Evolutionary conservation across 2,888 invertebrate species (phyloP).

Genomic region (Ganaspis brasiliensis): DNA sequence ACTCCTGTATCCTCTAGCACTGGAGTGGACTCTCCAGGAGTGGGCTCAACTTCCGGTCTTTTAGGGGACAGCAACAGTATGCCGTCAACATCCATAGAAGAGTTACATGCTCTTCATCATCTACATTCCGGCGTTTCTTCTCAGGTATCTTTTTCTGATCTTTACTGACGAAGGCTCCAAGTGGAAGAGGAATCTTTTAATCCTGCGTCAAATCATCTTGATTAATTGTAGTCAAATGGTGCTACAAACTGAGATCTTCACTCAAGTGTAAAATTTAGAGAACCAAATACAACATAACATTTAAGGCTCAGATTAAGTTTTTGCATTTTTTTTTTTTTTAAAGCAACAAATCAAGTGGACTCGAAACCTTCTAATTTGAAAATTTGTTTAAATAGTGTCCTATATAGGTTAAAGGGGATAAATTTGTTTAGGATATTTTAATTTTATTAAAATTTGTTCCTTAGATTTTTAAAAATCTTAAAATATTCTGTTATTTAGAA

Average conservation of each 20-base stretch:
- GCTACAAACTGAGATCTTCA: constrained; percentile 12
- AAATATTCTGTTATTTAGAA: too few relatives aligned
- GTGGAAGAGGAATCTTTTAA: constrained; percentile 66
- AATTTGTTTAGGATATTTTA: too few relatives aligned
- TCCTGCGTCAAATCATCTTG: constrained; percentile 38
- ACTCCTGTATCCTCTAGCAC: constrained; percentile 78
- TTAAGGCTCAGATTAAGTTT: background rate
- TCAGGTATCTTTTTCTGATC: constrained; percentile 80
- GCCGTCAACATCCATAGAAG: constrained; percentile 82
- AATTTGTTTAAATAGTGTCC: too few relatives aligned
- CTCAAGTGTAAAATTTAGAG: background rate
- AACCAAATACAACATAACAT: background rate
- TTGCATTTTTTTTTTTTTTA: background rate
- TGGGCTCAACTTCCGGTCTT: constrained; percentile 78
- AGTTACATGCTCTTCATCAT: constrained; percentile 82
- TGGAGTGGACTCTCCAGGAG: constrained; percentile 76
- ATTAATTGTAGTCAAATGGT: constrained; percentile 13
- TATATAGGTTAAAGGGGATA: too few relatives aligned
- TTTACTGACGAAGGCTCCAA: constrained; percentile 78
- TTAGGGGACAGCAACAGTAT: constrained; percentile 81
- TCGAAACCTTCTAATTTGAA: too few relatives aligned
- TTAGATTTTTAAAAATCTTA: too few relatives aligned
- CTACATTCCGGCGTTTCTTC: constrained; percentile 81
- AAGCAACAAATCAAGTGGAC: too few relatives aligned
- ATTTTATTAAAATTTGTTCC: too few relatives aligned